Percentiles rank a stretch among this genome's conserved stretches.
These are phyloP conservation scores for Dromiciops gliroides DNA, from an alignment of 2,113 vertebrate genomes.

Conservation along the genomic window DNA sequence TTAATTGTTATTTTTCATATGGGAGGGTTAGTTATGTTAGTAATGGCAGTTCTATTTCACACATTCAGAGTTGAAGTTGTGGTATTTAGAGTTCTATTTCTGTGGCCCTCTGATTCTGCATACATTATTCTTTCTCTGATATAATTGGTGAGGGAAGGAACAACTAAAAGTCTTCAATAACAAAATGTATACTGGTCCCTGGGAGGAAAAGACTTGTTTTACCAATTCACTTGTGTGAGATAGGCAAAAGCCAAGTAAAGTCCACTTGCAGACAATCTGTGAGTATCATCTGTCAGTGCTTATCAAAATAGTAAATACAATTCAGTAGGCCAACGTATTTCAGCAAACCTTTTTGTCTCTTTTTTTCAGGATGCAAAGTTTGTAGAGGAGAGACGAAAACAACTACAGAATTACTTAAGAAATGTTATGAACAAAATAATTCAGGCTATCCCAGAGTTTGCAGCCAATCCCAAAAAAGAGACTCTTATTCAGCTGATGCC, in stretches of 20 bases:
- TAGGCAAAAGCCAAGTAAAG: neutral
- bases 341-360: neutral
- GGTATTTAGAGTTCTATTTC: neutral
- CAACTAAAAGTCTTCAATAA: neutral
- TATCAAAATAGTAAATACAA: neutral
- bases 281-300: neutral
- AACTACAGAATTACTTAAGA: slow-evolving; percentile 95
- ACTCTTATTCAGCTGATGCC: slow-evolving; percentile 93
- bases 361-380: slow-evolving; percentile 94
- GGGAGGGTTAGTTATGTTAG: neutral
- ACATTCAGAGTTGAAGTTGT: neutral
- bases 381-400: slow-evolving; percentile 96
- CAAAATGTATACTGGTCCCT: neutral
- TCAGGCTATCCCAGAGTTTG: slow-evolving; percentile 94
- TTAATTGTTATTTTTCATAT: neutral
- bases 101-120: neutral
- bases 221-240: neutral
- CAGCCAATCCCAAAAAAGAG: slow-evolving; percentile 93
- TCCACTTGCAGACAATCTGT: neutral
- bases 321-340: neutral
- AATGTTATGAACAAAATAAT: slow-evolving; percentile 98
- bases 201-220: neutral
- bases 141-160: neutral
- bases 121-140: neutral
- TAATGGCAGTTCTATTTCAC: neutral